These are phyloP conservation scores for Anastatus disparis DNA, from an alignment of 1,140 invertebrate species.

Conservation along the genomic window DNA sequence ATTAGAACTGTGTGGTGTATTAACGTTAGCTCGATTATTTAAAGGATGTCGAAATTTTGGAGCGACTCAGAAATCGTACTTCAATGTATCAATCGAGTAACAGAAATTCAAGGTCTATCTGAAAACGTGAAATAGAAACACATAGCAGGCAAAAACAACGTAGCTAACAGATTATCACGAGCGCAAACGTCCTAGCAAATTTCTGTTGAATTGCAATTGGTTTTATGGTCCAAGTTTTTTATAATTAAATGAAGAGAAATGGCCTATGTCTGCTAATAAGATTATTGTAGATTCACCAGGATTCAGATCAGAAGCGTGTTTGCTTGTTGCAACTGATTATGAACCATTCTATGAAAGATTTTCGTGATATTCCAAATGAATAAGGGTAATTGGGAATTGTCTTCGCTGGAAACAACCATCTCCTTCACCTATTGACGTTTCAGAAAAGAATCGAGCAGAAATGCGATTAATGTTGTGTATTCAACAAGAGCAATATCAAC, in stretches of 20 bases:
- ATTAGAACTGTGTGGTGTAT: constrained; percentile 36
- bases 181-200: not conserved
- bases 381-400: not conserved
- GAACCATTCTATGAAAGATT: not conserved
- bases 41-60: constrained; percentile 22
- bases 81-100: constrained; percentile 45
- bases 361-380: not conserved
- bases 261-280: not conserved
- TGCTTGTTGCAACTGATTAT: no score
- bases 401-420: not conserved
- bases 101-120: constrained; percentile 46
- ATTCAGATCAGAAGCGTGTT: not conserved
- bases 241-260: not conserved
- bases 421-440: no score
- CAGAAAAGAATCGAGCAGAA: no score
- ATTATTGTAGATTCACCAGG: no score
- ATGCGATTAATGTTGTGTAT: no score
- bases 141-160: constrained; percentile 34
- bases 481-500: not conserved
- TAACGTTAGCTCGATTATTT: not conserved
- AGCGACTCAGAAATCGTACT: constrained; percentile 17
- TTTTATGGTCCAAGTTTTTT: not conserved
- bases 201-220: not conserved
- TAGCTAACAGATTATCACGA: constrained; percentile 34
- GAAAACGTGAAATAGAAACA: constrained; percentile 20